Evolutionary conservation across 1,140 invertebrate genomes (phyloP).

Genomic region (Bombus affinis): DNA sequence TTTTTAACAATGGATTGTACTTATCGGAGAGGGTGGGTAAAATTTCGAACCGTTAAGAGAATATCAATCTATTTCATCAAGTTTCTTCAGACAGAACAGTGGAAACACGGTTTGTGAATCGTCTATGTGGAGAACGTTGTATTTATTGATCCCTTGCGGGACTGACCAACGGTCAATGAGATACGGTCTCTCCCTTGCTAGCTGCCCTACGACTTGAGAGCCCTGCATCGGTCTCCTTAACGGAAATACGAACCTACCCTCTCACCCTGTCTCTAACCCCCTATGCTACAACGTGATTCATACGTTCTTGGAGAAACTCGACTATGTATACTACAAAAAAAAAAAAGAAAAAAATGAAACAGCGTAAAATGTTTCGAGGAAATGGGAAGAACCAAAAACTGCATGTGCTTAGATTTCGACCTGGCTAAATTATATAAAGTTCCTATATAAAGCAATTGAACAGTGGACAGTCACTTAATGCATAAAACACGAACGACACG

Average conservation of each 20-base stretch:
- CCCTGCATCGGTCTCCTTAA: slow-evolving; percentile 69
- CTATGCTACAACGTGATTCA: slow-evolving; percentile 69
- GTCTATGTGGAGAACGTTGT: slow-evolving; percentile 14
- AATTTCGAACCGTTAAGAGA: background rate
- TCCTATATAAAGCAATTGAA: background rate
- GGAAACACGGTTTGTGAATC: background rate
- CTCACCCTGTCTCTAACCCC: slow-evolving; percentile 58
- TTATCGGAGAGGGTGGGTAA: background rate
- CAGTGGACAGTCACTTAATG: too few species aligned
- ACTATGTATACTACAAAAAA: background rate
- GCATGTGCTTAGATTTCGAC: too few species aligned
- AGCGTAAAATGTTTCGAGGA: too few species aligned
- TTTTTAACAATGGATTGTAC: background rate
- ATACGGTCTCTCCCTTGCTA: slow-evolving; percentile 78
- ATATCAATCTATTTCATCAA: too few species aligned
- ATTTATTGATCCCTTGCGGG: slow-evolving; percentile 79
- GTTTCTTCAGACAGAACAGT: background rate
- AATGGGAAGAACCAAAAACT: background rate
- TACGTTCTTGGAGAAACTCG: slow-evolving; percentile 31
- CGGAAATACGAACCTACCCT: slow-evolving; percentile 73
- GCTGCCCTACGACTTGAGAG: slow-evolving; percentile 55
- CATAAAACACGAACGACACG: background rate
- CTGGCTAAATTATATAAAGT: background rate
- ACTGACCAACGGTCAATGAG: slow-evolving; percentile 82
- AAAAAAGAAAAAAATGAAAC: background rate